A percentile compares a stretch with the other conserved stretches of the same genome.
Conservation (phyloP, 2,888 invertebrate species). For the Scaptomyza polygonia region DNA sequence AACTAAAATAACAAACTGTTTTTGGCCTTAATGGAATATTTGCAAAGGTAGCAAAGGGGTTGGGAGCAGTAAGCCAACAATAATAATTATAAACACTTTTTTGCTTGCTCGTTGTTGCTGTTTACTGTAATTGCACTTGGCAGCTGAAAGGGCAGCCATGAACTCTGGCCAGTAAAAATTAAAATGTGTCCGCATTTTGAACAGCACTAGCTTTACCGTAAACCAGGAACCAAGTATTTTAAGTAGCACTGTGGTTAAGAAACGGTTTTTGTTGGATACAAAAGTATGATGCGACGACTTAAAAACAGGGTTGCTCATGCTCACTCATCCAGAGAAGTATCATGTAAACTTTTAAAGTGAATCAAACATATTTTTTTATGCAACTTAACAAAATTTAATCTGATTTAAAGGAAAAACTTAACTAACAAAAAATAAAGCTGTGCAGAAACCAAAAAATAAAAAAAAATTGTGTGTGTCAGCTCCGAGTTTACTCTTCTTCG, state of each 20-base stretch:
- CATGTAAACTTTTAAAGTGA: too few relatives aligned
- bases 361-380: too few relatives aligned
- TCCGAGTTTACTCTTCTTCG: too few relatives aligned
- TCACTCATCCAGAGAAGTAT: too few relatives aligned
- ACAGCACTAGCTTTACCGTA: constrained; percentile 13
- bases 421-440: too few relatives aligned
- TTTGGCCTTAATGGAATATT: neutral
- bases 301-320: too few relatives aligned
- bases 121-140: constrained; percentile 64
- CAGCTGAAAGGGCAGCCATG: constrained; percentile 47
- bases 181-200: constrained; percentile 53
- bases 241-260: constrained; percentile 4
- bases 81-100: constrained; percentile 54
- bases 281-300: too few relatives aligned
- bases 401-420: too few relatives aligned
- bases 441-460: too few relatives aligned
- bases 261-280: neutral
- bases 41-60: neutral
- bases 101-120: constrained; percentile 25
- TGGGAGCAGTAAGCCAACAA: constrained; percentile 16
- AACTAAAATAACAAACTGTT: constrained; percentile 16
- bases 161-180: constrained; percentile 50
- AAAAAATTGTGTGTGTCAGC: too few relatives aligned
- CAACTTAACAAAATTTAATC: too few relatives aligned
- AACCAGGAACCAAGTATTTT: constrained; percentile 6